Percentiles rank a stretch among this genome's conserved stretches.
phyloP scores from a whole-genome alignment of 1,140 invertebrate genomes.

The Saccostrea echinata region DNA sequence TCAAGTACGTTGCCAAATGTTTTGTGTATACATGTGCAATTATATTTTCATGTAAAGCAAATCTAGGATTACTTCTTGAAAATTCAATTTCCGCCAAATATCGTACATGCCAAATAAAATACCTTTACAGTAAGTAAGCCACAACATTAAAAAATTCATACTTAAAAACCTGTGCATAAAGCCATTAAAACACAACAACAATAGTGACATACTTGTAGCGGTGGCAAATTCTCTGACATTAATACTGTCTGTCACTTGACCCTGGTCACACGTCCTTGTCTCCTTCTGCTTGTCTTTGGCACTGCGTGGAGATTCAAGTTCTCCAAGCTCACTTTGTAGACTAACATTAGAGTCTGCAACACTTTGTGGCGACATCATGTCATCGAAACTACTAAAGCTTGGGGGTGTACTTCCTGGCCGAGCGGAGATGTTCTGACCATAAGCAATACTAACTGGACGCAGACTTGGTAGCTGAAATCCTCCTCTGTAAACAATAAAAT shows the following conservation, averaged over 20 bases:
- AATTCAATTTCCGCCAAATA: no score
- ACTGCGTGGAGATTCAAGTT: constrained; percentile 69
- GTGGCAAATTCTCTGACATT: constrained; percentile 78
- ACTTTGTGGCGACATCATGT: constrained; percentile 74
- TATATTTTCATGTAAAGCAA: no score
- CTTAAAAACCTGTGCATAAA: no score
- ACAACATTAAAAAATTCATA: no score
- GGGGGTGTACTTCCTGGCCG: constrained; percentile 71
- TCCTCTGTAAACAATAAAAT: constrained; percentile 58
- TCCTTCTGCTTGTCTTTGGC: constrained; percentile 58
- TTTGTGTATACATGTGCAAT: no score
- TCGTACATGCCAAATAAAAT: no score
- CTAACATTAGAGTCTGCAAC: constrained; percentile 81
- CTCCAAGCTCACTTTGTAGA: constrained; percentile 82
- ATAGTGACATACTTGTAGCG: constrained; percentile 78
- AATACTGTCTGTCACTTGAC: constrained; percentile 82
- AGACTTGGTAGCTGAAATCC: constrained; percentile 74
- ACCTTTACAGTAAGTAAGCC: no score
- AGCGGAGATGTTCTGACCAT: constrained; percentile 87
- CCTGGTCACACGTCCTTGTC: constrained; percentile 81
- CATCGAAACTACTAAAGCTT: constrained; percentile 69
- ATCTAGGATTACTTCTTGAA: no score
- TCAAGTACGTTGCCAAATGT: no score
- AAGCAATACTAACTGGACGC: constrained; percentile 79
- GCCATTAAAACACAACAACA: neutral